Evolutionary conservation across 2,797 vertebrate genomes (phyloP), one percentile per base, ranked within the genome.

Genomic region (Paratrypauchen microcephalus): DNA sequence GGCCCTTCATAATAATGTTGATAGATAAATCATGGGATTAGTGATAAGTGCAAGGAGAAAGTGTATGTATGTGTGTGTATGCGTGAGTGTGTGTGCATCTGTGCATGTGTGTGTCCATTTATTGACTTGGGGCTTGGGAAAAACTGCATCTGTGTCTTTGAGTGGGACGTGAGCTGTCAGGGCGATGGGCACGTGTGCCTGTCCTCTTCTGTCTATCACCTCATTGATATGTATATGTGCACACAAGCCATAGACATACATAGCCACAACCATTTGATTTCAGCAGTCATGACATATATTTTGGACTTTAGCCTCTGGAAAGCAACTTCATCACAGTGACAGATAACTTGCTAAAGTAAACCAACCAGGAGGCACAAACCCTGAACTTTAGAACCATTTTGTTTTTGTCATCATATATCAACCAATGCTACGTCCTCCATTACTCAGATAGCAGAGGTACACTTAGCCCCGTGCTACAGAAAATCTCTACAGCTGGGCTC

Each of bases 121-220:
- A 80, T 92, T 93, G 93, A 94, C 74, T 32, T 0, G 59, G 82
- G 84, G 90, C 90, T 74, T 88, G 89, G 94, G 91, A 96, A 93
- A 95, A 91, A 91, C 86, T 90, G 91, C 96, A 97, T 96, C 95
- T 97, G 95, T 92, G 94, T n/a, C 76, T 52, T 70, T 2, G 79
- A 87, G 82, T 87, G 82, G 89, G 77, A 89, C 88, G 73, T 73
- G 70, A 72, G 79, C 83, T 86, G 83, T 81, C 82, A 83, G 69
- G 71, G 71, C 76, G 84, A 86, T 74, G 68, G 52, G 68, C 74
- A 11, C 26, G 56, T 63, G 69, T 79, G 76, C 80, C 56, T 61
- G 36, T 65, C 45, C 71, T 62, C 32, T 19, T 73, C 68, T 57
- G 68, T 78, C 65, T 24, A 55, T 75, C 75, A 54, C 59, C 70